Percentiles rank a stretch among this genome's conserved stretches.
These are phyloP conservation scores for Euthynnus affinis DNA, from an alignment of 2,797 vertebrate genomes.

Conservation along the genomic window DNA sequence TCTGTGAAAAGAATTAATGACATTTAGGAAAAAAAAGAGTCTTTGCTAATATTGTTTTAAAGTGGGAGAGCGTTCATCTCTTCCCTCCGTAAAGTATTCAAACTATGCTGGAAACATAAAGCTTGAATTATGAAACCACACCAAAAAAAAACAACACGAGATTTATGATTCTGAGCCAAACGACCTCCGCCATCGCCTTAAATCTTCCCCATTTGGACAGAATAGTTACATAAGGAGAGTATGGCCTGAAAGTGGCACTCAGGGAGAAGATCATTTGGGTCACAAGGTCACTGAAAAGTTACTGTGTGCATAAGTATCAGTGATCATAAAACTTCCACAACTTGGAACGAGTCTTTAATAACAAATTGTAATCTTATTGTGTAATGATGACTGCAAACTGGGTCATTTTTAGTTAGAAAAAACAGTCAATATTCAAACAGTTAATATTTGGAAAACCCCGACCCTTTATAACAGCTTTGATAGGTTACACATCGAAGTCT, in stretches of 20 bases:
- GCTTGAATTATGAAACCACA: neutral
- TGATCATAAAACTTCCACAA: neutral
- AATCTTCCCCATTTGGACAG: neutral
- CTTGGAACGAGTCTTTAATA: no score
- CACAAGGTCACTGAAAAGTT: neutral
- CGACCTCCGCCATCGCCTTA: neutral
- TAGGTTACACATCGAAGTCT: neutral
- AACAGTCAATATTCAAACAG: no score
- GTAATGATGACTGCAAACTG: neutral
- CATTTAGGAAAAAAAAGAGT: slow-evolving; percentile 29
- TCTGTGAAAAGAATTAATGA: neutral
- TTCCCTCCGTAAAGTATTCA: neutral
- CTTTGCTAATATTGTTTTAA: no score
- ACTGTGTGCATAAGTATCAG: no score
- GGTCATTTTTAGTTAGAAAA: neutral
- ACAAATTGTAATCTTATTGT: neutral
- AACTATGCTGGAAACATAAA: slow-evolving; percentile 21
- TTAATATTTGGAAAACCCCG: neutral
- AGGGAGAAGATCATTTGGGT: neutral
- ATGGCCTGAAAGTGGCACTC: neutral
- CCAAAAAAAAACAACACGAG: neutral
- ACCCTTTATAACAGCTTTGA: slow-evolving; percentile 3
- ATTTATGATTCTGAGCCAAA: no score
- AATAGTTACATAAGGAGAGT: neutral
- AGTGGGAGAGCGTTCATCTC: slow-evolving; percentile 18